Conservation (phyloP, 2,888 invertebrate species). For the Lepetodrilus schrolli region DNA sequence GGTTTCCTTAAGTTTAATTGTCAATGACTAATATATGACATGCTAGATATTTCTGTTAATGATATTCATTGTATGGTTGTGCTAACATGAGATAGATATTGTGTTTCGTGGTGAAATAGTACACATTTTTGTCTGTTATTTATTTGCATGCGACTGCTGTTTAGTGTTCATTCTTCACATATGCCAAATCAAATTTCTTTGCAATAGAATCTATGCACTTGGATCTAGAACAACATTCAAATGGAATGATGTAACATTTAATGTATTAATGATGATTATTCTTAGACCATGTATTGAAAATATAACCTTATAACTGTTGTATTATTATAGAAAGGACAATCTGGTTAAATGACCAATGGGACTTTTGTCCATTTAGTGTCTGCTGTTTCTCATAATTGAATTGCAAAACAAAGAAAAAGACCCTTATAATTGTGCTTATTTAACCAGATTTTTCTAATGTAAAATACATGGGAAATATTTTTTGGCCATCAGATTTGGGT, state of each 20-base stretch:
- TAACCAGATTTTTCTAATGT: no score
- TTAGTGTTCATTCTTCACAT: conserved; percentile 8
- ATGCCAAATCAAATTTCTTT: conserved; percentile 10
- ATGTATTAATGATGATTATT: background rate
- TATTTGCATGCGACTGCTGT: conserved; percentile 14
- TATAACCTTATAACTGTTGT: conserved; percentile 18
- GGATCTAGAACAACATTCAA: background rate
- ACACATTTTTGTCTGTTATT: conserved; percentile 21
- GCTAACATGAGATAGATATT: conserved; percentile 14
- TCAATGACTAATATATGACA: background rate
- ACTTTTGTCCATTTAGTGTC: background rate
- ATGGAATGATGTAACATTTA: background rate
- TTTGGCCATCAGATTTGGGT: no score
- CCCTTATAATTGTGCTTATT: no score
- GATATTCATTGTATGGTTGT: conserved; percentile 22
- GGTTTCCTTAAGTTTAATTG: background rate
- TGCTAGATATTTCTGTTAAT: background rate
- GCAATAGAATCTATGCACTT: conserved; percentile 20
- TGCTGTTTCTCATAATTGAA: no score
- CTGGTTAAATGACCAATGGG: background rate
- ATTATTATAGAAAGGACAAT: background rate
- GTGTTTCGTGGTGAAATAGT: background rate
- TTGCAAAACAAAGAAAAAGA: no score
- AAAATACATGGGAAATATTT: no score
- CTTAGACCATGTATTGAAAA: background rate